A percentile compares a stretch with the other conserved stretches of the same genome.
These are phyloP conservation scores for Mercenaria mercenaria DNA, from an alignment of 1,140 invertebrate genomes.

Conservation along the genomic window DNA sequence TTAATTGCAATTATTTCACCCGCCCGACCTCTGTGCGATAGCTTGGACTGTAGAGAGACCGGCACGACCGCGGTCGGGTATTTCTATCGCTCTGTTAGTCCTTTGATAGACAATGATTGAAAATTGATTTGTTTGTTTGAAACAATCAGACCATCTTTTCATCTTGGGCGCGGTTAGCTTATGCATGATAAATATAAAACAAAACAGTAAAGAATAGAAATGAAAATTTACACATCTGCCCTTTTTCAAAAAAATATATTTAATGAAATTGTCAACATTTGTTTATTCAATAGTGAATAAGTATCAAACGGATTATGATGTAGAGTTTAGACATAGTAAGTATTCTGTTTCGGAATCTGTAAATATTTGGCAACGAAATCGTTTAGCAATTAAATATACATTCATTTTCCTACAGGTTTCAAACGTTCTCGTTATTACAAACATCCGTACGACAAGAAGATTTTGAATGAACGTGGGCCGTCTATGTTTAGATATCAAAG, in stretches of 20 bases:
- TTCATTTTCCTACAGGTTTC: not conserved
- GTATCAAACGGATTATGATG: slow-evolving; percentile 11
- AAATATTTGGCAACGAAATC: not conserved
- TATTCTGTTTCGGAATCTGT: not conserved
- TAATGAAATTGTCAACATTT: not conserved
- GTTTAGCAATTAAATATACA: not conserved
- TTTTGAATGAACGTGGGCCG: not conserved
- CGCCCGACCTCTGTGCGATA: not conserved
- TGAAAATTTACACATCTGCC: not conserved
- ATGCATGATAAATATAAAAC: not conserved
- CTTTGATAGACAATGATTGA: not conserved
- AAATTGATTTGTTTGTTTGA: not conserved
- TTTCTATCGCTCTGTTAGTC: not conserved
- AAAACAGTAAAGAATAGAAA: not conserved
- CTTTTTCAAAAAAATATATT: slow-evolving; percentile 11
- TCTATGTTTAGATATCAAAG: slow-evolving; percentile 31
- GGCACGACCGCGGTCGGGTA: not conserved
- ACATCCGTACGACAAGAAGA: not conserved
- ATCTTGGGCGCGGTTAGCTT: not conserved
- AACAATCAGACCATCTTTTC: not conserved
- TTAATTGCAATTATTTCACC: slow-evolving; percentile 10
- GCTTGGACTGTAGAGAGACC: slow-evolving; percentile 3
- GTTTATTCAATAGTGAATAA: not conserved
- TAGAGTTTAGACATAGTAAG: not conserved
- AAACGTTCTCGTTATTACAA: not conserved